phyloP scores from a whole-genome alignment of 2,797 vertebrate species.

The Platyrinchus mystaceus region DNA sequence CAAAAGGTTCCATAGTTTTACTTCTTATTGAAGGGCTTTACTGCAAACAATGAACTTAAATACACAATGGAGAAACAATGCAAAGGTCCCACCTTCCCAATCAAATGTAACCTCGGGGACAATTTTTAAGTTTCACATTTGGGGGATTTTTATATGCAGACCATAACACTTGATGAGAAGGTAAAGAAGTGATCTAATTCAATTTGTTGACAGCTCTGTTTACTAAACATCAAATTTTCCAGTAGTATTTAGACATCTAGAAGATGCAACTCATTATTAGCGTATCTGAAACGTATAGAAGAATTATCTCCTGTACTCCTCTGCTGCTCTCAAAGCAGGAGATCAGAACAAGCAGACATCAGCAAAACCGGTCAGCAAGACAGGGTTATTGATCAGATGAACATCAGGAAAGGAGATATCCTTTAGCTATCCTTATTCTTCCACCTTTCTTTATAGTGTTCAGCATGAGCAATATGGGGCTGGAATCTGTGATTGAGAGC shows the following conservation, averaged over 20 bases:
- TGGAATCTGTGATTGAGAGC: neutral
- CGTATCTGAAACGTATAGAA: neutral
- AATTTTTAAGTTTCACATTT: neutral
- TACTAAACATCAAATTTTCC: neutral
- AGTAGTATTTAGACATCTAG: neutral
- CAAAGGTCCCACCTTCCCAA: neutral
- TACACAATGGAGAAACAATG: neutral
- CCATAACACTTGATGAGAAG: neutral
- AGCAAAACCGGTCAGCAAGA: neutral
- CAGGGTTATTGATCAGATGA: neutral
- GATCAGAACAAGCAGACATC: neutral
- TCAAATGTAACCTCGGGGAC: accelerated
- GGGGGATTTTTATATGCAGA: neutral
- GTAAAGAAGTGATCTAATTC: neutral
- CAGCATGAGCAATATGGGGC: accelerated
- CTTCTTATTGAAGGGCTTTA: neutral
- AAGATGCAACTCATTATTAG: neutral
- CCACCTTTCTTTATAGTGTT: neutral
- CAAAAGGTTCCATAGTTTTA: neutral
- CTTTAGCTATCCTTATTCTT: neutral
- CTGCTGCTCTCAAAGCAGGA: neutral
- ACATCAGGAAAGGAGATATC: neutral
- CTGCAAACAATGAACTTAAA: neutral
- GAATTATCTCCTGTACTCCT: neutral
- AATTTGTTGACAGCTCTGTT: neutral